Evolutionary conservation across 1,140 invertebrate species (phyloP), one percentile per base, ranked within the genome.

Genomic region (Goniozus legneri): DNA sequence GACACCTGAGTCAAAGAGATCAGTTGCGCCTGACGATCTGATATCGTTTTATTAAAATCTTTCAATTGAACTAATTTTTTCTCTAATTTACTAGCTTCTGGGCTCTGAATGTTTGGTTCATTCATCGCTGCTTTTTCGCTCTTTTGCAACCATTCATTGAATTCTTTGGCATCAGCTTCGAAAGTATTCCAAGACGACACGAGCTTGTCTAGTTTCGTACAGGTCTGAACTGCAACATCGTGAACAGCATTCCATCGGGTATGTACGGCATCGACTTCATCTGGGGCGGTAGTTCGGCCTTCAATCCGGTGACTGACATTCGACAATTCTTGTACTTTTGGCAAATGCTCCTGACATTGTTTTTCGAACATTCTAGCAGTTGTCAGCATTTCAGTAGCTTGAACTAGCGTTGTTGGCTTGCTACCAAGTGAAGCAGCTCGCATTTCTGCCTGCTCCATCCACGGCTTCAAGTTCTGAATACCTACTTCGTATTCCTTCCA

Each of bases 401-500:
- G 91, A 52, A 84, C 70, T 16, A 96, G 72, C 35, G 82, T 85
- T 2, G 83, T 68, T n/a, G 88, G 87, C 70, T 89, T 86, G 54
- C 85, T 81, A 38, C 85, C 84, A 50, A 81, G 81, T 42, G 84
- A 44, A 14, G 64, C 81, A 21, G 88, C 77, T 69, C 87, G 87
- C 8, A 85, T 75, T 77, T 95, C 91, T 16, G 88, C 89, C 64
- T 91, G 80, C 63, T 93, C 87, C 44, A 96, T 81, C 86, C 92
- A 94, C 2, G 91, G 91, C 67, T 88, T 87, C 19, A 97, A 80
- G 69, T 90, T 82, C 43, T 87, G 80, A 19, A 90, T 77, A 52
- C 82, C 81, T 31, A 81, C 78, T 74, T 94, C 88, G 69, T 92
- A 95, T 58, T 86, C 83, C 60, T 92, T 84, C 89, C 90, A 95